Evolutionary conservation across 2,797 vertebrate species (phyloP).

Genomic region (Benthosema pterotum): DNA sequence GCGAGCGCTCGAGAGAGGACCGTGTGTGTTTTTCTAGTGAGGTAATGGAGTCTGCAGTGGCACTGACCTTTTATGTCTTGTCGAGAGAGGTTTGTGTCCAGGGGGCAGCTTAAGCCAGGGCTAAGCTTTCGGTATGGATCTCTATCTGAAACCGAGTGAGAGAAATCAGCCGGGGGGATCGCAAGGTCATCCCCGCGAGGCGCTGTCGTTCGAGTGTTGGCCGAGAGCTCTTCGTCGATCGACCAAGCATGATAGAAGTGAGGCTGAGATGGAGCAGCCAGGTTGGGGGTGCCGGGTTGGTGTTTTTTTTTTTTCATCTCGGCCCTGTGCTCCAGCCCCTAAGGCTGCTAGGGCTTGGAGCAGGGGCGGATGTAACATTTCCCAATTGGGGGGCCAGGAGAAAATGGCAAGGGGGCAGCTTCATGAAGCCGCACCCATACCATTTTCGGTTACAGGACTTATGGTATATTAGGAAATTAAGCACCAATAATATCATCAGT

Average conservation of each 20-base stretch:
- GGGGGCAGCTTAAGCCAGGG: conserved; percentile 65
- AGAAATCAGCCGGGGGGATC: conserved; percentile 67
- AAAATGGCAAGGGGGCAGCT: no score
- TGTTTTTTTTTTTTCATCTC: no score
- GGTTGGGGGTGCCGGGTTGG: conserved; percentile 38
- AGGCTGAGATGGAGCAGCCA: conserved; percentile 52
- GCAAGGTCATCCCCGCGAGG: conserved; percentile 62
- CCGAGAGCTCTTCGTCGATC: conserved; percentile 64
- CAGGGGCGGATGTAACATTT: no score
- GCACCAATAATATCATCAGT: no score
- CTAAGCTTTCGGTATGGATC: conserved; percentile 71
- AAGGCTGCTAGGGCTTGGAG: not conserved
- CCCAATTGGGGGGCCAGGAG: no score
- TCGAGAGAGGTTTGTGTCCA: conserved; percentile 57
- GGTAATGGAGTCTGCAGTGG: conserved; percentile 55
- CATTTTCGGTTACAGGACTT: no score
- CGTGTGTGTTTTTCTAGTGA: conserved; percentile 38
- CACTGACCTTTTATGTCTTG: conserved; percentile 60
- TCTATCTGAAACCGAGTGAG: conserved; percentile 61
- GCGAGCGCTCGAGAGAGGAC: conserved; percentile 40
- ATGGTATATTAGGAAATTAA: no score
- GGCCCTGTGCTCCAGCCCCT: conserved; percentile 40
- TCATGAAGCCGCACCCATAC: no score
- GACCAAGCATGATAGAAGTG: conserved; percentile 48
- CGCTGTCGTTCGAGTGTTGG: conserved; percentile 37